A percentile compares a stretch with the other conserved stretches of the same genome.
Conservation (phyloP, 1,140 invertebrate genomes). For the Penaeus vannamei region DNA sequence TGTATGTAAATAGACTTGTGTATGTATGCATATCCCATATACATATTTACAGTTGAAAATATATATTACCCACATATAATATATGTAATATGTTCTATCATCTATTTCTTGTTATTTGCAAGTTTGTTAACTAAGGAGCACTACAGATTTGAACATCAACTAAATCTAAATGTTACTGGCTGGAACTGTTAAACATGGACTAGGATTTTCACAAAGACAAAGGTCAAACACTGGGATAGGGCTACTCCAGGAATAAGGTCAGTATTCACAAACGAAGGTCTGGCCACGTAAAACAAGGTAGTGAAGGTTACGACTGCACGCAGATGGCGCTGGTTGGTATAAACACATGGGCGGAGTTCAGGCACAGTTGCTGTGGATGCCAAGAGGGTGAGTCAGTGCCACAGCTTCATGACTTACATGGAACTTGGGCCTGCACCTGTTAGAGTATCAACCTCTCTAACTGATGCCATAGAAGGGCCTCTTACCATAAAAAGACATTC, state of each 20-base stretch:
- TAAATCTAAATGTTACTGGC: constrained; percentile 29
- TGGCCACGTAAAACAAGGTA: constrained; percentile 48
- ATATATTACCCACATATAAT: neutral
- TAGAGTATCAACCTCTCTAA: too few relatives aligned
- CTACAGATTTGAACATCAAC: constrained; percentile 22
- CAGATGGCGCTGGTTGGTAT: constrained; percentile 43
- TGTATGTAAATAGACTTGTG: constrained; percentile 16
- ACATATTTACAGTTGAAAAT: neutral
- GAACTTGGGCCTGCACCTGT: too few relatives aligned
- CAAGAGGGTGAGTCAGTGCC: neutral
- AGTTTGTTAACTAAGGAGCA: constrained; percentile 21
- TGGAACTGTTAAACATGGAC: constrained; percentile 26
- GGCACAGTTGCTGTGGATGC: constrained; percentile 57
- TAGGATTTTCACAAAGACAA: constrained; percentile 34
- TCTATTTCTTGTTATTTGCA: constrained; percentile 3
- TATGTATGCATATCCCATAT: neutral
- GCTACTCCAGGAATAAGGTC: constrained; percentile 42
- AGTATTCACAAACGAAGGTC: constrained; percentile 53
- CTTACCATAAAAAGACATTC: constrained; percentile 27
- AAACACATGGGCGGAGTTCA: constrained; percentile 48
- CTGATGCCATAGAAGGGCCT: neutral
- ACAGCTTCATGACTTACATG: too few relatives aligned
- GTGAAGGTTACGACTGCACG: constrained; percentile 21
- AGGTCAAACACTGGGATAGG: constrained; percentile 33
- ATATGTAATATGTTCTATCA: constrained; percentile 9